These are phyloP conservation scores for Panulirus ornatus DNA, from an alignment of 1,140 invertebrate species.

Conservation along the genomic window DNA sequence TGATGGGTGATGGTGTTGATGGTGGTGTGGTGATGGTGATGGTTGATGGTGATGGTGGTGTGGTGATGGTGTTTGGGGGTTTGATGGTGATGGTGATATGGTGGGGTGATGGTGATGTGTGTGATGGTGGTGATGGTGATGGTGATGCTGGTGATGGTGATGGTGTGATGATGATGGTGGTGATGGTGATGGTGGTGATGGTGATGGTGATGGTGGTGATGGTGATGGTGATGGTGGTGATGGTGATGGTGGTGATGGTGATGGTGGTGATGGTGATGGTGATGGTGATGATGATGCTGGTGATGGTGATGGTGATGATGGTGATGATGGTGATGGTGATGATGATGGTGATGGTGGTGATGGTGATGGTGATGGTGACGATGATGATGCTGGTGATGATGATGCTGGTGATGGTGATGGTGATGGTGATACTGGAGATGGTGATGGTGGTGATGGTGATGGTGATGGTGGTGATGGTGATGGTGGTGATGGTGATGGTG, in stretches of 20 bases:
- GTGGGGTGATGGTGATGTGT: neutral
- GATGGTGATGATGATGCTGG: neutral
- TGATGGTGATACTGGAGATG: too few relatives aligned
- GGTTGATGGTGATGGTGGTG: neutral
- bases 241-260: neutral
- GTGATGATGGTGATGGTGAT: conserved; percentile 1
- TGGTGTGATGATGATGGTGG: too few relatives aligned
- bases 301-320: neutral
- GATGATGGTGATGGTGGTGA: too few relatives aligned
- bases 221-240: neutral
- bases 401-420: too few relatives aligned
- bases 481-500: neutral
- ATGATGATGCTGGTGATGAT: too few relatives aligned
- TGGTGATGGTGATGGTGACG: too few relatives aligned
- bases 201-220: neutral
- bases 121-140: neutral
- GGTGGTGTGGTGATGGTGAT: neutral
- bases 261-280: neutral
- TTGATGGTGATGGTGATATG: neutral
- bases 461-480: neutral
- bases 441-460: neutral
- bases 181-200: neutral
- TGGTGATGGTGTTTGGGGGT: neutral
- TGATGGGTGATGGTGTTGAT: too few relatives aligned
- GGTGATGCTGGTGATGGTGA: neutral